phyloP scores from a whole-genome alignment of 2,888 invertebrate species.

The Operophtera brumata region DNA sequence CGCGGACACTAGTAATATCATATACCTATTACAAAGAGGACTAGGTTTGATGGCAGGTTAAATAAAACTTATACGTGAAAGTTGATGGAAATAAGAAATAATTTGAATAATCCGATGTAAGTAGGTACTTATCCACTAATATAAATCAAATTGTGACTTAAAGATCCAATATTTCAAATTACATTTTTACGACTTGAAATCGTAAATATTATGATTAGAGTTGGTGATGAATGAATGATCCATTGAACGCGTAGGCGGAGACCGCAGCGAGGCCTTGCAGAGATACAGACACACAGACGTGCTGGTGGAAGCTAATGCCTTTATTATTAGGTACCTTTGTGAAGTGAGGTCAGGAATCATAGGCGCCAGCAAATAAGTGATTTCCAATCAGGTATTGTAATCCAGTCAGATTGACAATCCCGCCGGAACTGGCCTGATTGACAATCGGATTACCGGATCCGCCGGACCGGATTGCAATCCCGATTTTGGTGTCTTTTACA shows the following conservation, averaged over 20 bases:
- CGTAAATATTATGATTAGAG: not conserved
- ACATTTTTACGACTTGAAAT: conserved; percentile 2
- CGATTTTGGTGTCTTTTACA: not conserved
- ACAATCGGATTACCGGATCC: no score
- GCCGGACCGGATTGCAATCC: not conserved
- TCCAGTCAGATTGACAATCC: no score
- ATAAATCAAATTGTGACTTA: no score
- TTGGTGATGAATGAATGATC: conserved; percentile 4
- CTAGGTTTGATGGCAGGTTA: no score
- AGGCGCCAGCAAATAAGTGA: conserved; percentile 4
- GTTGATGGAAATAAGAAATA: no score
- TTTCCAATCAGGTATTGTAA: no score
- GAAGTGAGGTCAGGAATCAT: conserved; percentile 4
- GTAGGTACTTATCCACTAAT: no score
- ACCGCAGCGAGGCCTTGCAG: conserved; percentile 12
- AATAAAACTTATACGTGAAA: no score
- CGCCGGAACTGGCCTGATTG: no score
- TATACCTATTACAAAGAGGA: no score
- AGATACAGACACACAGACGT: conserved; percentile 11
- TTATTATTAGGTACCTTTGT: conserved; percentile 3
- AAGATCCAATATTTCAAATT: not conserved
- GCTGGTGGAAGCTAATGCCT: conserved; percentile 7
- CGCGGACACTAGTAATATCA: no score
- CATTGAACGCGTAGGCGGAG: conserved; percentile 6
- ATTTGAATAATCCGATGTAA: no score